These are phyloP conservation scores for Graptemys geographica DNA, from an alignment of 2,797 vertebrate genomes.

Conservation along the genomic window DNA sequence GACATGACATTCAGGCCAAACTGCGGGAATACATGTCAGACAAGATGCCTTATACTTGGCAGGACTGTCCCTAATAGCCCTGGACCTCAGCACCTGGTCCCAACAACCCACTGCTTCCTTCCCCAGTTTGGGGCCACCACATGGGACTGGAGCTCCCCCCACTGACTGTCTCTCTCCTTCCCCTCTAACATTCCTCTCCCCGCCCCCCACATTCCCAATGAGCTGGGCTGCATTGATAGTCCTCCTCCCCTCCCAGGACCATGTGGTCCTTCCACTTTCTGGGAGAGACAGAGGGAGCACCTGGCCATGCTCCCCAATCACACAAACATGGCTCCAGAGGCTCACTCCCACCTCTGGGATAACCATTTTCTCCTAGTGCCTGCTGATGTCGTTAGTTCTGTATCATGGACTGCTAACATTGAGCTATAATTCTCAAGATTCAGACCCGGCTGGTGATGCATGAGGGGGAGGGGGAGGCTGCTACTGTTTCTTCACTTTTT, in stretches of 20 bases:
- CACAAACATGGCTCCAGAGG: neutral
- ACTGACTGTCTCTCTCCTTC: too few relatives aligned
- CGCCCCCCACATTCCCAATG: too few relatives aligned
- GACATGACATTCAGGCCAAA: neutral
- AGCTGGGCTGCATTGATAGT: neutral
- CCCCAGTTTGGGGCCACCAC: neutral
- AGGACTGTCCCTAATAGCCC: neutral
- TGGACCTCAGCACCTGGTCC: neutral
- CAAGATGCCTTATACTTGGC: neutral
- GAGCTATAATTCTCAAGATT: neutral
- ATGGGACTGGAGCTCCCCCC: neutral
- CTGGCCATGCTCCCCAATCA: neutral
- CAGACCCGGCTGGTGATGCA: neutral
- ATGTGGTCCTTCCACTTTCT: neutral
- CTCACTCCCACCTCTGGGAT: neutral
- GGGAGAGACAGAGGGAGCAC: neutral
- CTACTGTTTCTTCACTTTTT: too few relatives aligned
- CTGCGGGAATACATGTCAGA: neutral
- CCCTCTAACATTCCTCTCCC: too few relatives aligned
- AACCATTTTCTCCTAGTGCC: neutral
- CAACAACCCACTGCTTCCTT: neutral
- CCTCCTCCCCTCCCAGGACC: too few relatives aligned
- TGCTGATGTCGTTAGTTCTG: neutral
- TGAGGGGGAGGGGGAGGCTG: too few relatives aligned
- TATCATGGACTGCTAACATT: too few relatives aligned